phyloP scores from a whole-genome alignment of 2,888 invertebrate species.

The Automeris io region DNA sequence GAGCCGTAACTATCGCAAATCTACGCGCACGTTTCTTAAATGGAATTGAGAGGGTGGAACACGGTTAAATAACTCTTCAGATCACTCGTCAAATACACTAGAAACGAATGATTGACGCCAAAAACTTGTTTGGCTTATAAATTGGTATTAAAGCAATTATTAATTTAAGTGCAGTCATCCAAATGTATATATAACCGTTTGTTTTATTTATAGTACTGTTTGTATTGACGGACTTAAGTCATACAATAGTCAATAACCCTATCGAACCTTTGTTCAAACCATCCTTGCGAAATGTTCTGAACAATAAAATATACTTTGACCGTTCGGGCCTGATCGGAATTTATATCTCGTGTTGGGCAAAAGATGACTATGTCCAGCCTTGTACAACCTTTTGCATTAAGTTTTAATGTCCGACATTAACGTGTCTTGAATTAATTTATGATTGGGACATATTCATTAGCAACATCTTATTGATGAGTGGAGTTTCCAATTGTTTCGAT shows the following conservation, averaged over 20 bases:
- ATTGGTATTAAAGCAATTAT: too few relatives aligned
- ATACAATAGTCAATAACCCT: conserved; percentile 21
- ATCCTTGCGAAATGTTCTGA: conserved; percentile 22
- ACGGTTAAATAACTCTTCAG: too few relatives aligned
- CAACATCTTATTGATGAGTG: too few relatives aligned
- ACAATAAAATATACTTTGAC: conserved; percentile 24
- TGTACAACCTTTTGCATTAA: conserved; percentile 7
- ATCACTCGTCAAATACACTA: too few relatives aligned
- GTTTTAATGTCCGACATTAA: conserved; percentile 5
- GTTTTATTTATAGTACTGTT: conserved; percentile 11
- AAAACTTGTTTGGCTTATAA: too few relatives aligned
- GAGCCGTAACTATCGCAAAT: too few relatives aligned
- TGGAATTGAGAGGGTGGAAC: too few relatives aligned
- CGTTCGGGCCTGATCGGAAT: conserved; percentile 20
- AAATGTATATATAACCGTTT: conserved; percentile 10
- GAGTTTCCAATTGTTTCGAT: too few relatives aligned
- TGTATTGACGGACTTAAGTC: neutral
- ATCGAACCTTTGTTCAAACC: conserved; percentile 9
- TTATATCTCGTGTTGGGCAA: conserved; percentile 20
- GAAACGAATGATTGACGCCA: too few relatives aligned
- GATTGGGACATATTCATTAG: neutral
- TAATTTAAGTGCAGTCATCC: too few relatives aligned
- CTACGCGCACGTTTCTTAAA: too few relatives aligned
- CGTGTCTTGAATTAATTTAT: conserved; percentile 3
- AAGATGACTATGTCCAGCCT: conserved; percentile 8